phyloP scores from a whole-genome alignment of 2,113 vertebrate species.

The Rhinopomastus cyanomelas region DNA sequence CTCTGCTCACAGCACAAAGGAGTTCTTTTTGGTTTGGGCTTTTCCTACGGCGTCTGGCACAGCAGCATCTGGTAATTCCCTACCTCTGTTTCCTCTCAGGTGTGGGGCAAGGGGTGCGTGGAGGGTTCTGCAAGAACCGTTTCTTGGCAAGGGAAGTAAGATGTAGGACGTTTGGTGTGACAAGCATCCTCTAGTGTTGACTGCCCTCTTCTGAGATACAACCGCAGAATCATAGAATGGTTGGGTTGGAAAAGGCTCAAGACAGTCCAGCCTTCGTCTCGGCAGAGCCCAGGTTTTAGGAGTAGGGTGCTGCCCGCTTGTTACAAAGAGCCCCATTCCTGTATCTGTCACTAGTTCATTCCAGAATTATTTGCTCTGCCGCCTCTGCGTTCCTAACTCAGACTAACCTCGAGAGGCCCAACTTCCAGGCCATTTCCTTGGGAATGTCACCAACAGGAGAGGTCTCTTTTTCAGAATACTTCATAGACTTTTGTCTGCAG shows the following conservation, averaged over 20 bases:
- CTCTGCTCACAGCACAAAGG: background rate
- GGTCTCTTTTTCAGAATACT: background rate
- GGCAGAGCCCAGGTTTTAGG: background rate
- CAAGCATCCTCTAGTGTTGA: background rate
- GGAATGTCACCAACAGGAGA: background rate
- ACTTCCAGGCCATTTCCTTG: background rate
- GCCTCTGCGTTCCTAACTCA: background rate
- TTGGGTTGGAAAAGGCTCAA: background rate
- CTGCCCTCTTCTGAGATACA: background rate
- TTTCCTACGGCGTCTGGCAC: background rate
- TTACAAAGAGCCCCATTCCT: background rate
- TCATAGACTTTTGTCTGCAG: background rate
- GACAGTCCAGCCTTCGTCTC: too few species aligned
- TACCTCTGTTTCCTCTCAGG: background rate
- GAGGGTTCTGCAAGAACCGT: background rate
- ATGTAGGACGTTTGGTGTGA: background rate
- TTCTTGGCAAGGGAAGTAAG: background rate
- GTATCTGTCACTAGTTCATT: background rate
- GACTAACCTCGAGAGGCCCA: background rate
- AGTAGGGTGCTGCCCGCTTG: background rate
- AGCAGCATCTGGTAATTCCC: background rate
- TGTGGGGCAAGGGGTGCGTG: background rate
- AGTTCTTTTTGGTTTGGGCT: background rate
- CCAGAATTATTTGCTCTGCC: background rate
- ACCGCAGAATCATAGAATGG: background rate